Evolutionary conservation across 2,797 vertebrate genomes (phyloP).

Genomic region (Parauchenoglanis ngamensis): DNA sequence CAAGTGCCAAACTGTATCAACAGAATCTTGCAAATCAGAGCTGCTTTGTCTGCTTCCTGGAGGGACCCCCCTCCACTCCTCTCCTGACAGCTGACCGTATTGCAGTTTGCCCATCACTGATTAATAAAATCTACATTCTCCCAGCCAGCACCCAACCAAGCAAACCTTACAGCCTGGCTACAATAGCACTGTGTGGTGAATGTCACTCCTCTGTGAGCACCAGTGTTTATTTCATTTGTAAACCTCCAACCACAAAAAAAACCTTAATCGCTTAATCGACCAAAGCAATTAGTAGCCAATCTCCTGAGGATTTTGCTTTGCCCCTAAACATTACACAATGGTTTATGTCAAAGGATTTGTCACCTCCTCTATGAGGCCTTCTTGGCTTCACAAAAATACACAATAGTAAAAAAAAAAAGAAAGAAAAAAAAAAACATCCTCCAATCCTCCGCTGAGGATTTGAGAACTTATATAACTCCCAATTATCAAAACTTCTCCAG

Average conservation of each 20-base stretch:
- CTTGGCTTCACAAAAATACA: constrained; percentile 74
- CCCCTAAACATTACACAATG: constrained; percentile 77
- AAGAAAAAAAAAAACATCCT: constrained; percentile 43
- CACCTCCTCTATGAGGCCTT: constrained; percentile 78
- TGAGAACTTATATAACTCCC: constrained; percentile 83
- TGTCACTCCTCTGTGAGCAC: constrained; percentile 40
- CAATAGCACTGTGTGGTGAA: constrained; percentile 49
- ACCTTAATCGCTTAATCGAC: constrained; percentile 60
- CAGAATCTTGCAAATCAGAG: constrained; percentile 72
- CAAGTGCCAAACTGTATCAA: constrained; percentile 57
- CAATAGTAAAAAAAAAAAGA: constrained; percentile 70
- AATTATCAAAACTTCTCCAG: constrained; percentile 81
- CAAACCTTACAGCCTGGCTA: constrained; percentile 45
- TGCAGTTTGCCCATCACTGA: constrained; percentile 73
- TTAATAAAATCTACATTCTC: constrained; percentile 69
- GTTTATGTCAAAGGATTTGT: constrained; percentile 83
- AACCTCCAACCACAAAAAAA: constrained; percentile 65
- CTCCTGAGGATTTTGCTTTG: constrained; percentile 75
- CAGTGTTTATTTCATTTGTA: constrained; percentile 75
- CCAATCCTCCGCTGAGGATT: constrained; percentile 81
- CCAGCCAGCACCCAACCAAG: constrained; percentile 47
- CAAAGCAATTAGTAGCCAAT: constrained; percentile 78
- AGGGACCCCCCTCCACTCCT: constrained; percentile 25
- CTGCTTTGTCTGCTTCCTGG: constrained; percentile 66
- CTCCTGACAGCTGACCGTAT: constrained; percentile 51